Conservation (phyloP, 2,113 vertebrate species). For the Alligator mississippiensis region DNA sequence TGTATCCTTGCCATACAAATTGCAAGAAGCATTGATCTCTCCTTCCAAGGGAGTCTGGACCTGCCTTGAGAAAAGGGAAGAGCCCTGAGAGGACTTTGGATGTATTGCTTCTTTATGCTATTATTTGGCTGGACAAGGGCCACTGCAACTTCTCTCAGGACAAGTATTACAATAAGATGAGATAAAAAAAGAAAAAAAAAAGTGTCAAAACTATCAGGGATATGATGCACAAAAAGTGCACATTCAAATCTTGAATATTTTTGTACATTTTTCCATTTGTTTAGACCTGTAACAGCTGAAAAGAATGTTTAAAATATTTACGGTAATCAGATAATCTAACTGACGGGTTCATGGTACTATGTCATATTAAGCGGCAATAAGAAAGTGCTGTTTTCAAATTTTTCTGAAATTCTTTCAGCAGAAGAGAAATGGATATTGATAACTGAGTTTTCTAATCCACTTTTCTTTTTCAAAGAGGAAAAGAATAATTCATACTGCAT, state of each 20-base stretch:
- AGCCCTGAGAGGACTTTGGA: too few relatives aligned
- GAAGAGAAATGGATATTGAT: slow-evolving; percentile 59
- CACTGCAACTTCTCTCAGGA: not conserved
- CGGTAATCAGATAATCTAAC: not conserved
- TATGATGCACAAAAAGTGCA: not conserved
- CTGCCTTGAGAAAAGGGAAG: not conserved
- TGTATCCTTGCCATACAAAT: not conserved
- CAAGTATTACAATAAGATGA: too few relatives aligned
- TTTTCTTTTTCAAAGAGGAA: slow-evolving; percentile 74
- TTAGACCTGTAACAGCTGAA: not conserved
- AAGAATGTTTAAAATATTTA: not conserved
- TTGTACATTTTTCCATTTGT: not conserved
- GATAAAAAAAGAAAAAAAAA: not conserved
- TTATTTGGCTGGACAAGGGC: not conserved
- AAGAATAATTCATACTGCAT: slow-evolving; percentile 70
- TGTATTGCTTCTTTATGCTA: not conserved
- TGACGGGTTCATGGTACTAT: not conserved
- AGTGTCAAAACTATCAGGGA: accelerated
- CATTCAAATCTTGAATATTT: not conserved
- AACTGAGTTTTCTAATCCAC: slow-evolving; percentile 67
- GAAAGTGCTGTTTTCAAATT: not conserved
- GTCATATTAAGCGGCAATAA: not conserved
- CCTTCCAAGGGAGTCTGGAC: not conserved
- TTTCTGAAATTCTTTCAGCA: not conserved
- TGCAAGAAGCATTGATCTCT: too few relatives aligned